phyloP scores from a whole-genome alignment of 1,140 invertebrate genomes.

The Melipona quadrifasciata region DNA sequence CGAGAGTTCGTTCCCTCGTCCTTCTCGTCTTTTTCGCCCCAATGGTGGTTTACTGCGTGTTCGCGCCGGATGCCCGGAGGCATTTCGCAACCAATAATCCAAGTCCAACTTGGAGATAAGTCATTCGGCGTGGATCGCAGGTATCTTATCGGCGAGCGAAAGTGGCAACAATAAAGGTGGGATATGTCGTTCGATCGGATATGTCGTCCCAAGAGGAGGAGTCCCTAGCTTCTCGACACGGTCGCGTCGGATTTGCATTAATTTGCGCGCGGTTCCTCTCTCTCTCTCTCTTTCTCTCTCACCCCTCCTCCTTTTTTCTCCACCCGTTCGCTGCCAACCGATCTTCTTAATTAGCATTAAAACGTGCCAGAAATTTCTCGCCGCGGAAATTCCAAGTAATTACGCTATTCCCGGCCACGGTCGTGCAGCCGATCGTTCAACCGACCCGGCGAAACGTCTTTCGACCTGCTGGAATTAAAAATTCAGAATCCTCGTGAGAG shows the following conservation, averaged over 20 bases:
- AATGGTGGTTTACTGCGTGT: constrained; percentile 40
- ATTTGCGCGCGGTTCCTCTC: constrained; percentile 14
- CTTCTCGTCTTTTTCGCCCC: constrained; percentile 7
- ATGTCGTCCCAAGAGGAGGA: no score
- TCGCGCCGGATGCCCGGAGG: constrained; percentile 24
- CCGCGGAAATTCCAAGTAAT: constrained; percentile 28
- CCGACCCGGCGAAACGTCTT: not conserved
- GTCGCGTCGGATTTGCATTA: constrained; percentile 29
- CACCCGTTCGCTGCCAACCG: not conserved
- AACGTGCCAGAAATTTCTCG: constrained; percentile 41
- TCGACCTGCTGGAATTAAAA: not conserved
- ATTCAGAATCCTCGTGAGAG: not conserved
- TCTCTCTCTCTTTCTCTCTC: not conserved
- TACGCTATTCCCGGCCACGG: not conserved
- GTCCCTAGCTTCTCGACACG: not conserved
- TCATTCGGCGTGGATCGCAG: constrained; percentile 24
- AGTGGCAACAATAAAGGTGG: constrained; percentile 33
- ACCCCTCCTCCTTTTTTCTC: no score
- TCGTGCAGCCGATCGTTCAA: not conserved
- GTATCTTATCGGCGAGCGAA: constrained; percentile 48
- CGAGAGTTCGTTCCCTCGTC: not conserved
- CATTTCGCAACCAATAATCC: constrained; percentile 56
- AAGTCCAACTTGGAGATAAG: constrained; percentile 44
- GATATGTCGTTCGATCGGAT: constrained; percentile 17
- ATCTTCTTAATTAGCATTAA: constrained; percentile 40